Base-by-base conservation (phyloP, 2,888 invertebrate species). In the Geophilus truncorum region DNA sequence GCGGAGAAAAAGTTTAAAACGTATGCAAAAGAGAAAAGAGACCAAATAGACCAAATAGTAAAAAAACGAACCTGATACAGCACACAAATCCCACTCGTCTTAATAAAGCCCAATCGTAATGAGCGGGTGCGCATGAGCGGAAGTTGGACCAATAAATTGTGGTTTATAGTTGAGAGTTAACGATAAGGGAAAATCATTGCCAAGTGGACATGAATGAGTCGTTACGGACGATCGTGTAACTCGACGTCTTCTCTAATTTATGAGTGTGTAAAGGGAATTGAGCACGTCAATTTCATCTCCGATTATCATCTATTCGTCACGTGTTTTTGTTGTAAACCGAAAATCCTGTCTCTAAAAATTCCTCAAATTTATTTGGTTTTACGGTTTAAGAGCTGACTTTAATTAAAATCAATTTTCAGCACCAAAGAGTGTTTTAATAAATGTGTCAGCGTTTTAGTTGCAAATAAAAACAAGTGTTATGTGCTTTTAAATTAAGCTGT, bases 101-200 rank as follows among this genome's bases (percentile, higher is more conserved):
- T 70, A 70, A 70, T 70, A 70, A 51, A 70, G 70, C 70, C 12
- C 25, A 10, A 25, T 28, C 4, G 70, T 70, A 70, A 70, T 70
- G 70, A 70, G 25, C 25, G 70, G 28, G 7, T 70, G 70, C 70
- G 70, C 70, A 70, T 70, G 70, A 70, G 28, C 70, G 70, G 70
- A 70, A 70, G 70, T 25, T 15, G 70, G n/a, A 5, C 70, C 28
- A 70, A 70, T 70, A 70, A 70, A 70, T 70, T 70, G 70, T 70
- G 70, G 70, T 70, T 70, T 70, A 70, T 70, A 70, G 70, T 70
- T 70, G 70, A 70, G 70, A 70, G 70, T 70, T n/a, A 70, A 70
- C 70, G 70, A 70, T 70, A 70, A 70, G 70, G 28, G 28, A 25
- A 70, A 70, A 70, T 70, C 70, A 70, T 25, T 70, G 70, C 70